Base-by-base conservation (phyloP, 2,797 vertebrate genomes). In the Halcyon leucocephala region DNA sequence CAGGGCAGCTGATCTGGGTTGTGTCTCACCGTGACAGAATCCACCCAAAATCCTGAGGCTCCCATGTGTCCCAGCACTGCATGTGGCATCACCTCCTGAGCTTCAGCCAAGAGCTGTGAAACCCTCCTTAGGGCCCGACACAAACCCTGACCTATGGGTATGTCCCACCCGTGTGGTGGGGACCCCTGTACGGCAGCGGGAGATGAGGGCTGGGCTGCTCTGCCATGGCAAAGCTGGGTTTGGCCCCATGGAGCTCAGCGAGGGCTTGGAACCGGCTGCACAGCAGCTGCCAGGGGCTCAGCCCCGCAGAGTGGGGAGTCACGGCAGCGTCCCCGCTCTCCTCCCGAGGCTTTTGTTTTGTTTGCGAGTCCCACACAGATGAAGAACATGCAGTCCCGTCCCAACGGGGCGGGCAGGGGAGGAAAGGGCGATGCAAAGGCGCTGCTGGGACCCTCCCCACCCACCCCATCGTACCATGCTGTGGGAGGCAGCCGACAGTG, bases 371-470 rank as follows among this genome's bases (percentile, higher is more conserved):
- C 70, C 54, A 41, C 31, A 10, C 4, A 0, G 58, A 48, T 37
- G 21, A 12, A 69, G 62, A 84, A 58, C 25, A 28, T 0, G 2
- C 26, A 6, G 48, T 87, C 82, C 54, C 0, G 2, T 26, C 52
- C 28, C 1, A 1, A 6, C 0, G 3, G 92, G 96, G 92, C 13
- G 62, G 73, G 70, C 4, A 33, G 41, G 80, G 89, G 95, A 95
- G 93, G 94, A 96, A 51, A 84, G 77, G 86, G 93, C 13, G 3
- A 60, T 66, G 93, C 93, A 82, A 87, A 94, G 82, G 37, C 7
- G 21, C 20, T n/a, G 70, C 10, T 2, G 90, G 97, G 96, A 61
- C 91, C 33, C 92, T 96, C 96, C 97, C 97, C 98, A 89, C 97
- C 97, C 95, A 97, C 98, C 78, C 39, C n/a, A 86, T n/a, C 6